Evolutionary conservation across 1,140 invertebrate genomes (phyloP), one percentile per base, ranked within the genome.

Genomic region (Heliothis subflexa): DNA sequence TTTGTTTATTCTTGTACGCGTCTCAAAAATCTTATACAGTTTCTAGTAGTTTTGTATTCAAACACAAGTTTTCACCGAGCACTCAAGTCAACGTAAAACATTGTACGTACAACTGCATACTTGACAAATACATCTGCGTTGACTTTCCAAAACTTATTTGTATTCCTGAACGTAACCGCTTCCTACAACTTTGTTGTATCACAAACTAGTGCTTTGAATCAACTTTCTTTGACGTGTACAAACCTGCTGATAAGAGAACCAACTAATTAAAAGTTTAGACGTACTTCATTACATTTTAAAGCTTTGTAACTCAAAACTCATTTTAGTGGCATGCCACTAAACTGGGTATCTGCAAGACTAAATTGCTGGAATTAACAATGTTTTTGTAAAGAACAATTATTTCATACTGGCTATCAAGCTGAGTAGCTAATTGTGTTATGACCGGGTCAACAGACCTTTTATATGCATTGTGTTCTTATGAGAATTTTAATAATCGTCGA

Each of bases 241-340:
- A 3, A 57, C 54, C n/a, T 9, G 5, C n/a, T 73, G 70, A 57
- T 73, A 59, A 73, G 54, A 59, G 16, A 9, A 57, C 16, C 10
- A 57, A 73, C 70, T 73, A 73, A 73, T 73, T 73, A 73, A 73
- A 70, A 73, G 54, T 73, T 73, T 59, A 28, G 10, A 40, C 25
- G 28, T 59, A 73, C n/a, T 45, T 47, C 70, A 72, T 73, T 59
- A 59, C 33, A 57, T 73, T 73, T 73, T 57, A 59, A 73, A 55
- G n/a, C 11, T 57, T 55, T n/a, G 25, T 45, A 72, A 57, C 50
- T 57, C 1, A 72, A 72, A 57, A 55, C 54, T 57, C 52, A 21
- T 40, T 72, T 72, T 45, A 11, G 45, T 57, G 52, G 28, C 25
- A 47, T 18, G 9, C 16, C 50, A 68, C 45, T 12, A 71, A 71